Percentiles rank a stretch among this genome's conserved stretches.
These are phyloP conservation scores for Aselliscus stoliczkanus DNA, from an alignment of 2,797 vertebrate species.

Conservation along the genomic window DNA sequence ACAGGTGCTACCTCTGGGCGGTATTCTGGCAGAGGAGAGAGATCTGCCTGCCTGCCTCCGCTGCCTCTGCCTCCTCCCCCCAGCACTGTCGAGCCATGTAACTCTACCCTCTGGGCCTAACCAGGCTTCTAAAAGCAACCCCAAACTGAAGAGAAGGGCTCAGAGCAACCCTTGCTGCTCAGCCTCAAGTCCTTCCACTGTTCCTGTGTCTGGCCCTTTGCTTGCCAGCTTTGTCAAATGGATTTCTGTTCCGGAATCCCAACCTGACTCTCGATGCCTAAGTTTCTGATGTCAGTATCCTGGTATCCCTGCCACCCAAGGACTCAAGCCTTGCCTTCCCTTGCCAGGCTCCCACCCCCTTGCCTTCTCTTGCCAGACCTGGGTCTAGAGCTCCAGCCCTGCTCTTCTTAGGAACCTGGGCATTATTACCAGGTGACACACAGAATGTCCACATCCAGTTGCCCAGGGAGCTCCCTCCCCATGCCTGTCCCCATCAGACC, in stretches of 20 bases:
- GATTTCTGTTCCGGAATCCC: neutral
- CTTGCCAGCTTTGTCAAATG: neutral
- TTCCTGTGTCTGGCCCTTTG: neutral
- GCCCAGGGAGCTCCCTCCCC: no score
- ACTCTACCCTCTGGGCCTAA: accelerated
- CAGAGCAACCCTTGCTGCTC: neutral
- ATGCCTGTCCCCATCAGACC: neutral
- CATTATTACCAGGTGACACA: neutral
- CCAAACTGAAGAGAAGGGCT: neutral
- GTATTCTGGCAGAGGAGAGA: neutral
- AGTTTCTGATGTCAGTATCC: neutral
- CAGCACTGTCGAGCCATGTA: neutral
- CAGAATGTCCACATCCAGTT: neutral
- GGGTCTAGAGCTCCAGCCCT: neutral
- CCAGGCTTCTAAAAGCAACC: neutral
- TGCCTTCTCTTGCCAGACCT: neutral
- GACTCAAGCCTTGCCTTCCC: neutral
- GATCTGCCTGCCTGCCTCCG: neutral
- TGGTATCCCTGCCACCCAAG: neutral
- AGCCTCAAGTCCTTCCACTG: neutral
- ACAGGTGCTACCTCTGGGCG: neutral
- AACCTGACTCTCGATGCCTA: neutral
- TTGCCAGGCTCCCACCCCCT: neutral
- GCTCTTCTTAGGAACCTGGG: neutral
- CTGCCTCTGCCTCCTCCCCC: neutral